Evolutionary conservation across 2,113 vertebrate genomes (phyloP).

Genomic region (Elephantulus edwardii): DNA sequence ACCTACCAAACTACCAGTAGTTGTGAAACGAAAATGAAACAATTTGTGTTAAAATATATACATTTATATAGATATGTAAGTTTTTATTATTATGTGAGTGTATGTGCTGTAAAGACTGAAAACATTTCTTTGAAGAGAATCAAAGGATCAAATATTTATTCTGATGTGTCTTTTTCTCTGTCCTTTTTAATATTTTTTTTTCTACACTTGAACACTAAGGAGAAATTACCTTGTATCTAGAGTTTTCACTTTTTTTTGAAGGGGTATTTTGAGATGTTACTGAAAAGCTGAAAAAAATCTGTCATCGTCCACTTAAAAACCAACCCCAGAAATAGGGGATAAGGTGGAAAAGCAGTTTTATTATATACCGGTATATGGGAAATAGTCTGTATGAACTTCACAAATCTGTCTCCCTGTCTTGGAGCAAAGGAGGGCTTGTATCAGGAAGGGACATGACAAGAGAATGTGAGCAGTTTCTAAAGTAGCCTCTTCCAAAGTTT

Average conservation of each 20-base stretch:
- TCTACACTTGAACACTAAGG: background rate
- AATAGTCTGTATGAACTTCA: too few species aligned
- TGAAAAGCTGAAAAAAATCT: too few species aligned
- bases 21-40: background rate
- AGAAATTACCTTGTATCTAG: background rate
- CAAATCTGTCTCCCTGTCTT: too few species aligned
- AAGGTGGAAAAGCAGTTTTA: too few species aligned
- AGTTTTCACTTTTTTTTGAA: background rate
- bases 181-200: background rate
- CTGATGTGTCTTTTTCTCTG: background rate
- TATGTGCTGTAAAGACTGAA: background rate
- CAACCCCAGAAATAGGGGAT: too few species aligned
- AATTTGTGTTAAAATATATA: background rate
- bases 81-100: background rate
- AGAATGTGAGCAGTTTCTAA: too few species aligned
- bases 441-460: too few species aligned
- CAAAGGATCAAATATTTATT: background rate
- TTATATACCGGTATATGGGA: too few species aligned
- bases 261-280: too few species aligned
- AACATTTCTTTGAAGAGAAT: background rate
- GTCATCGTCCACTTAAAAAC: too few species aligned
- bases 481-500: too few species aligned
- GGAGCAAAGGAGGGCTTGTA: too few species aligned
- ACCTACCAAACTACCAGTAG: background rate
- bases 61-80: background rate